Base-by-base conservation (phyloP, 2,113 vertebrate species). In the Sardina pilchardus region DNA sequence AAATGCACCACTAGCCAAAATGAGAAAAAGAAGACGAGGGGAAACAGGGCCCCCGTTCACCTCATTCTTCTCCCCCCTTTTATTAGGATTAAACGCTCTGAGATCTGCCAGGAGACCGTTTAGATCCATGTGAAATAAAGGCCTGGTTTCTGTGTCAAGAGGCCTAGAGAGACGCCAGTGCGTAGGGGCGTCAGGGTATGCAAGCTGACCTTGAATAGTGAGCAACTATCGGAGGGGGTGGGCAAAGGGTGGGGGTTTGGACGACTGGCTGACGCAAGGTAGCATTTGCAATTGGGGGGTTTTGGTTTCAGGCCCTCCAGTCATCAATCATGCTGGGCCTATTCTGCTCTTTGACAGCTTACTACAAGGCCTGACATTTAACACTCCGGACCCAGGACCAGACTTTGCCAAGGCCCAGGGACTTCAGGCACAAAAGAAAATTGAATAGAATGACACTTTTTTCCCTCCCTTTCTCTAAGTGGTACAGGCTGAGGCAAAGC, bases 311-410 rank as follows among this genome's bases (percentile, higher is more conserved):
- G 96, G 94, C 96, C 96, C 97, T 96, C 95, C 95, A 96, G 96
- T 99, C 98, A 99, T 99, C 98, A 98, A 99, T 99, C 98, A 99
- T 98, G 95, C 96, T 87, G 91, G 95, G 95, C 95, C 97, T 96
- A 98, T 99, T 99, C 97, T 99, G 96, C 96, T 96, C 96, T 97
- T 94, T 99, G 98, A 99, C 98, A 99, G 97, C 97, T 97, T 95
- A 95, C 97, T 98, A 97, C 97, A 98, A 98, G 97, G 97, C 97
- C 95, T 97, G 98, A 99, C 98, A 99, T 99, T 97, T 99, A 98
- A 99, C 97, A 98, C 97, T 95, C 94, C 93, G 93, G 96, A 99
- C 97, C 97, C 95, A 93, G 95, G 95, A 97, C 95, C 95, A 96
- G 96, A 95, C 96, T 95, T 94, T 94, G 96, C 95, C 93, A 93